A percentile compares a stretch with the other conserved stretches of the same genome.
Evolutionary conservation across 2,888 invertebrate species (phyloP).

Genomic region (Autographa gamma): DNA sequence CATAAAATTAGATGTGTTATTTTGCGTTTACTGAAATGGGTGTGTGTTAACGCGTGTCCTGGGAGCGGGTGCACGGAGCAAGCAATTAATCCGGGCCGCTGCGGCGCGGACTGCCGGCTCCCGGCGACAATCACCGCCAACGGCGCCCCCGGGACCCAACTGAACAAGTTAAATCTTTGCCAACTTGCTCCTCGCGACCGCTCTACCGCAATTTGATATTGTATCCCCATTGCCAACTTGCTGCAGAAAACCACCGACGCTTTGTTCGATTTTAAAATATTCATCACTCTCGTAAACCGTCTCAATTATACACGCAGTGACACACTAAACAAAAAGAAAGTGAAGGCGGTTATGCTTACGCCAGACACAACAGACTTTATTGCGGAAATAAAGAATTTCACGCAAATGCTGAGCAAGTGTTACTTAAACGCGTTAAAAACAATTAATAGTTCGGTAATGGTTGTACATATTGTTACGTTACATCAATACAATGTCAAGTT

Average conservation of each 20-base stretch:
- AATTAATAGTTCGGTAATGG: constrained; percentile 31
- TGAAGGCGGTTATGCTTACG: constrained; percentile 24
- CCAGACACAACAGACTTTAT: constrained; percentile 11
- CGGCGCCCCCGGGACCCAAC: constrained; percentile 81
- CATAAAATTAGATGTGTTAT: constrained; percentile 84
- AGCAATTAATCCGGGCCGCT: constrained; percentile 81
- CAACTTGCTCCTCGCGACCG: constrained; percentile 70
- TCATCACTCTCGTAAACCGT: neutral
- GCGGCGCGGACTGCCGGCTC: constrained; percentile 63
- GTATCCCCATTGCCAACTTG: constrained; percentile 53
- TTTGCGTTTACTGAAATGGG: constrained; percentile 80
- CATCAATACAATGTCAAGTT: constrained; percentile 70
- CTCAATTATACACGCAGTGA: neutral
- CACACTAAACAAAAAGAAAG: constrained; percentile 17
- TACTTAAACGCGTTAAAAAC: constrained; percentile 10
- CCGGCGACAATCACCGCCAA: constrained; percentile 85
- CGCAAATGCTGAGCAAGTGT: constrained; percentile 24
- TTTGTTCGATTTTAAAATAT: constrained; percentile 15
- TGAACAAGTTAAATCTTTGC: constrained; percentile 86
- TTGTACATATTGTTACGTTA: constrained; percentile 44
- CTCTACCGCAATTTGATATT: constrained; percentile 64
- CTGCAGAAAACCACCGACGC: constrained; percentile 33
- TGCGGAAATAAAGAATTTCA: constrained; percentile 29
- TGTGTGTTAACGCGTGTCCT: constrained; percentile 80
- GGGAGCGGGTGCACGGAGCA: constrained; percentile 81